These are phyloP conservation scores for Paralinhomoeus sp. DNA, from an alignment of 2,888 invertebrate genomes.

Conservation along the genomic window DNA sequence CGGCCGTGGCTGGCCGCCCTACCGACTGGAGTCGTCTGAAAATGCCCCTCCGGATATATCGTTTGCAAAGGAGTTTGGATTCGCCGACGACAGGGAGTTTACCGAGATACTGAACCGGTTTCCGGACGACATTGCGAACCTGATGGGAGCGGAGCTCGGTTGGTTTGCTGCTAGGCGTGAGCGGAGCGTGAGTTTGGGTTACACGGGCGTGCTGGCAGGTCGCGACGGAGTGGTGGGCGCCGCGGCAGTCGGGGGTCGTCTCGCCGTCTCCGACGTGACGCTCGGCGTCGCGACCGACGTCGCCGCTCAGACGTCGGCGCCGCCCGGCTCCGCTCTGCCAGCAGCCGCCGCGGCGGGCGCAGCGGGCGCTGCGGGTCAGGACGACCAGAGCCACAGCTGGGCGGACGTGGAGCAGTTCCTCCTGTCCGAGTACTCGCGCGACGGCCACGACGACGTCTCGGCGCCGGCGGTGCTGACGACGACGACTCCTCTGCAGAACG, in stretches of 20 bases:
- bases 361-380: neutral
- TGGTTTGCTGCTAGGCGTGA: no score
- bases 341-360: neutral
- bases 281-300: no score
- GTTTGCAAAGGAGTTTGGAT: conserved; percentile 13
- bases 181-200: no score
- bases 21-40: neutral
- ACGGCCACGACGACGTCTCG: neutral
- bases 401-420: conserved; percentile 15
- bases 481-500: no score
- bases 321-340: neutral
- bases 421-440: conserved; percentile 8
- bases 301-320: no score
- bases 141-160: conserved; percentile 4
- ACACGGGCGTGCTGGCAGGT: no score
- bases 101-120: conserved; percentile 11
- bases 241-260: no score
- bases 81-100: conserved; percentile 9
- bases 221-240: no score
- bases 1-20: neutral
- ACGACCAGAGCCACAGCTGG: conserved; percentile 9
- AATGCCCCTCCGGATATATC: conserved; percentile 9
- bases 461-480: no score
- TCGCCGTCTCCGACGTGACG: no score
- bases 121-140: conserved; percentile 8